These are phyloP conservation scores for Ctenopoma kingsleyae DNA, from an alignment of 2,797 vertebrate genomes.

Conservation along the genomic window DNA sequence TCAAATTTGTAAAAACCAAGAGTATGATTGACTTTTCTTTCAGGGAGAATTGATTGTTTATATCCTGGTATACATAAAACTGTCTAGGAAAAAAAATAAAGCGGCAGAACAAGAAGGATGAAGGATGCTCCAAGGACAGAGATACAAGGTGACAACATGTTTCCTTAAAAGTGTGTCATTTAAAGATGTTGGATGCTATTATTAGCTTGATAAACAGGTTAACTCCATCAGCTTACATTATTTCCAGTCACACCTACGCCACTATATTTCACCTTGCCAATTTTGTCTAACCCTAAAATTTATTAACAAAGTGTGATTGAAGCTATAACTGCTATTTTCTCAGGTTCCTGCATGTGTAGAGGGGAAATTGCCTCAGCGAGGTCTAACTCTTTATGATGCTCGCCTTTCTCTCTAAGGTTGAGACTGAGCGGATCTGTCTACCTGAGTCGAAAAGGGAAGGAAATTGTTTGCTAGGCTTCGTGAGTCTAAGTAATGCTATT, in stretches of 20 bases:
- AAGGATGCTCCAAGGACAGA: constrained; percentile 12
- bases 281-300: constrained; percentile 15
- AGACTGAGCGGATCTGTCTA: constrained; percentile 46
- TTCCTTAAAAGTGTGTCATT: background rate
- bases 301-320: constrained; percentile 29
- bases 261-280: constrained; percentile 4
- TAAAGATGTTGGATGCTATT: background rate
- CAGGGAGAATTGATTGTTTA: background rate
- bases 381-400: constrained; percentile 29
- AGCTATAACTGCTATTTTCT: background rate
- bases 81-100: background rate
- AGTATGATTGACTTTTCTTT: background rate
- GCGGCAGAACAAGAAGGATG: background rate
- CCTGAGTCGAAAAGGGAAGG: constrained; percentile 28
- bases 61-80: background rate
- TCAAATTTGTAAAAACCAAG: background rate
- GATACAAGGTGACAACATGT: background rate
- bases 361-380: constrained; percentile 20
- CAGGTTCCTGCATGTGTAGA: constrained; percentile 11
- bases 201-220: background rate
- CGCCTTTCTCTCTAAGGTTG: constrained; percentile 10
- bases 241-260: background rate
- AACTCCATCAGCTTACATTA: constrained; percentile 1
- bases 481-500: constrained; percentile 71
- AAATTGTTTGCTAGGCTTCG: constrained; percentile 57